A percentile compares a stretch with the other conserved stretches of the same genome.
phyloP scores from a whole-genome alignment of 2,113 vertebrate genomes.

The Podiceps cristatus region DNA sequence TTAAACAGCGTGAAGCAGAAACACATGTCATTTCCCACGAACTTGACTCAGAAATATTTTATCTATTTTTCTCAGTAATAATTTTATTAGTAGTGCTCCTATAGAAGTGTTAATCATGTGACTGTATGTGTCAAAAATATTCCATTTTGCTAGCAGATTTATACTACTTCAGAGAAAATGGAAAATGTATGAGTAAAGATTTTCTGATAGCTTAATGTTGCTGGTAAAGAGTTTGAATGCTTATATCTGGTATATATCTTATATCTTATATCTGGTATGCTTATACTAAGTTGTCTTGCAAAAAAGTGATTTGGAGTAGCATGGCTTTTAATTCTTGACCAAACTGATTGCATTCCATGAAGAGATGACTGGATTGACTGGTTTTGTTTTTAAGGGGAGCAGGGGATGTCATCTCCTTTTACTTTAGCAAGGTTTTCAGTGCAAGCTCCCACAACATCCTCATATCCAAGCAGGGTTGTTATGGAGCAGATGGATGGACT shows the following conservation, averaged over 20 bases:
- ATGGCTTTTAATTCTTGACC: neutral
- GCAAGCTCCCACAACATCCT: neutral
- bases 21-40: neutral
- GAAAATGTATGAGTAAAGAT: neutral
- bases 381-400: neutral
- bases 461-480: neutral
- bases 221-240: neutral
- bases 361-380: neutral
- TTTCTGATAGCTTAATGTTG: neutral
- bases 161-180: neutral
- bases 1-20: neutral
- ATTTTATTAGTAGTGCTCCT: slow-evolving; percentile 17
- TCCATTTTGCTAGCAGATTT: slow-evolving; percentile 23
- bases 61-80: slow-evolving; percentile 5
- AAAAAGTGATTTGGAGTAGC: neutral
- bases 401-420: neutral
- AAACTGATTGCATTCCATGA: fast-evolving
- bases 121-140: neutral
- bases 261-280: neutral
- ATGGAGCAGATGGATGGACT: neutral
- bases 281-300: neutral
- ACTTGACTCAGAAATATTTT: slow-evolving; percentile 29
- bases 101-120: slow-evolving; percentile 48
- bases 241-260: neutral
- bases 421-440: neutral